A percentile compares a stretch with the other conserved stretches of the same genome.
Evolutionary conservation across 2,797 vertebrate genomes (phyloP).

Genomic region (Benthosema pterotum): DNA sequence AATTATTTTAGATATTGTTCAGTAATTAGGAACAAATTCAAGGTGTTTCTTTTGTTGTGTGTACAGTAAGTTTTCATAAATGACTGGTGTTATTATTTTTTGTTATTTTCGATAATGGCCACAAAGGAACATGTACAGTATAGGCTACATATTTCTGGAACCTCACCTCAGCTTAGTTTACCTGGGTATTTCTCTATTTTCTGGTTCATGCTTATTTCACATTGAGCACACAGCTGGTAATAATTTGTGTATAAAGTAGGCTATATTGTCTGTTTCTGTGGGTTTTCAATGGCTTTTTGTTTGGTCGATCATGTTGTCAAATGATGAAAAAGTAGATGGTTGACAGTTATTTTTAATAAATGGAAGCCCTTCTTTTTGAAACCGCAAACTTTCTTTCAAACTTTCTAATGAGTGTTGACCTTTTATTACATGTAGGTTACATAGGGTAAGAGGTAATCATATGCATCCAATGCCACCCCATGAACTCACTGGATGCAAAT

Average conservation of each 20-base stretch:
- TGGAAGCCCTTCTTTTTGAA: conserved; percentile 4
- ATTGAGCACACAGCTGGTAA: conserved; percentile 41
- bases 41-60: background rate
- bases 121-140: conserved; percentile 16
- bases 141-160: background rate
- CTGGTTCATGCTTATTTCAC: conserved; percentile 46
- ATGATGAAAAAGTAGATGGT: conserved; percentile 61
- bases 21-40: conserved; percentile 40
- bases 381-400: no score
- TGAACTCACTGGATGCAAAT: conserved; percentile 13
- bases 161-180: conserved; percentile 25
- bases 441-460: background rate
- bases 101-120: conserved; percentile 27
- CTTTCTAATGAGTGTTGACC: background rate
- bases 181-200: conserved; percentile 50
- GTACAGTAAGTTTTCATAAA: conserved; percentile 8
- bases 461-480: background rate
- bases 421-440: background rate
- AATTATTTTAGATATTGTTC: conserved; percentile 57
- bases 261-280: conserved; percentile 65
- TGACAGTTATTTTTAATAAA: conserved; percentile 46
- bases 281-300: conserved; percentile 43
- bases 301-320: conserved; percentile 53
- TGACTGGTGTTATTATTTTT: conserved; percentile 36
- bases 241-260: conserved; percentile 44